A percentile compares a stretch with the other conserved stretches of the same genome.
Evolutionary conservation across 2,797 vertebrate genomes (phyloP).

Genomic region (Sebastes wilsoni): DNA sequence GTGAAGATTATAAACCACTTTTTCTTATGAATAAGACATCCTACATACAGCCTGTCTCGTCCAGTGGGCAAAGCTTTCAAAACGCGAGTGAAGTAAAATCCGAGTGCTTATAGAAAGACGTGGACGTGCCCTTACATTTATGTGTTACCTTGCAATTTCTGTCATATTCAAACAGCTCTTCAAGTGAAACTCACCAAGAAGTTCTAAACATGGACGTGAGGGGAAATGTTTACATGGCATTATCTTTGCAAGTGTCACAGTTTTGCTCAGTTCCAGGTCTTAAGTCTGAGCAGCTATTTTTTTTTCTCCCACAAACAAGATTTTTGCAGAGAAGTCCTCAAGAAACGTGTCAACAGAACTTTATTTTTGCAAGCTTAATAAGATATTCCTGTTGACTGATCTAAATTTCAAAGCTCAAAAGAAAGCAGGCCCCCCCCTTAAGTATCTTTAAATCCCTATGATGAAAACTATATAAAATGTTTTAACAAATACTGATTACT

Average conservation of each 20-base stretch:
- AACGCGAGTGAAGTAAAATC: conserved; percentile 1
- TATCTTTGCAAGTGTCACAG: conserved; percentile 33
- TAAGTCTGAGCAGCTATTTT: conserved; percentile 10
- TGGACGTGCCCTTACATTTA: not conserved
- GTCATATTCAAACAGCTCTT: conserved; percentile 15
- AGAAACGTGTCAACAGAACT: conserved; percentile 17
- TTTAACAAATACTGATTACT: not conserved
- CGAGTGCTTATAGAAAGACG: not conserved
- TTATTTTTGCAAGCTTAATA: conserved; percentile 23
- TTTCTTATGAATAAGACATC: not conserved
- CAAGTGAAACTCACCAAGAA: not conserved
- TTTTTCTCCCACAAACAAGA: not conserved
- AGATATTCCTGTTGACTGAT: conserved; percentile 27
- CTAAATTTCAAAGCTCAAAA: conserved; percentile 32
- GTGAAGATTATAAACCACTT: not conserved
- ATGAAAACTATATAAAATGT: not conserved
- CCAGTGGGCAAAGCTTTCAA: conserved; percentile 5
- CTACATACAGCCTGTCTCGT: not conserved
- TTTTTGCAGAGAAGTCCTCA: conserved; percentile 16
- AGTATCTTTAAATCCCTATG: conserved; percentile 13
- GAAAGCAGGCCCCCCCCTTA: not conserved
- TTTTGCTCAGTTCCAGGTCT: conserved; percentile 13
- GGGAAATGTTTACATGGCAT: conserved; percentile 33
- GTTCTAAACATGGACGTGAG: not conserved
- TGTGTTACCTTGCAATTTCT: conserved; percentile 5